Evolutionary conservation across 2,888 invertebrate genomes (phyloP).

Genomic region (Pyralis farinalis): DNA sequence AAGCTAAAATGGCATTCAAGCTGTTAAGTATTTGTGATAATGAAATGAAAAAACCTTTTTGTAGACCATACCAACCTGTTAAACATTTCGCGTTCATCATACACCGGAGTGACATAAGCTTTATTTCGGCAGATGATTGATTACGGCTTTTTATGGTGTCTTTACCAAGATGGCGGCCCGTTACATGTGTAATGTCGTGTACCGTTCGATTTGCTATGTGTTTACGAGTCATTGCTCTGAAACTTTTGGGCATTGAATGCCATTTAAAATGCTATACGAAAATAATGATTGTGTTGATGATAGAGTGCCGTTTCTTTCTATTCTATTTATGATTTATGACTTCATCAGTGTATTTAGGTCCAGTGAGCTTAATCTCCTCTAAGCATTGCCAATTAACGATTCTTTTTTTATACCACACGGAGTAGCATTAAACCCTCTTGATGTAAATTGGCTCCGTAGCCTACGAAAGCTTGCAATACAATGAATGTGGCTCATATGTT

Average conservation of each 20-base stretch:
- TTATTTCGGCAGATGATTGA: conserved; percentile 16
- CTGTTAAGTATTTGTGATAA: too few relatives aligned
- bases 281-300: not conserved
- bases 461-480: too few relatives aligned
- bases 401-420: too few relatives aligned
- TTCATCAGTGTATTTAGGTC: too few relatives aligned
- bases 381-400: too few relatives aligned
- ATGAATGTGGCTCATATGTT: too few relatives aligned
- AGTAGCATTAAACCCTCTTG: too few relatives aligned
- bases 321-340: not conserved
- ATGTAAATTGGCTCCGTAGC: too few relatives aligned
- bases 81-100: not conserved
- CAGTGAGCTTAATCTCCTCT: too few relatives aligned
- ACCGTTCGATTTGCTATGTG: conserved; percentile 12
- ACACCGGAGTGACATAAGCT: conserved; percentile 1
- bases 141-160: conserved; percentile 15
- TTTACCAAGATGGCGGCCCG: conserved; percentile 14
- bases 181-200: conserved; percentile 18
- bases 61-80: conserved; percentile 1
- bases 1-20: too few relatives aligned
- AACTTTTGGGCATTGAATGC: not conserved
- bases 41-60: not conserved
- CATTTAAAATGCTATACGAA: not conserved
- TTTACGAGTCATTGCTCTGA: conserved; percentile 7
- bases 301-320: not conserved